Percentiles rank a stretch among this genome's conserved stretches.
These are phyloP conservation scores for Diprion similis DNA, from an alignment of 1,140 invertebrate species.

Conservation along the genomic window DNA sequence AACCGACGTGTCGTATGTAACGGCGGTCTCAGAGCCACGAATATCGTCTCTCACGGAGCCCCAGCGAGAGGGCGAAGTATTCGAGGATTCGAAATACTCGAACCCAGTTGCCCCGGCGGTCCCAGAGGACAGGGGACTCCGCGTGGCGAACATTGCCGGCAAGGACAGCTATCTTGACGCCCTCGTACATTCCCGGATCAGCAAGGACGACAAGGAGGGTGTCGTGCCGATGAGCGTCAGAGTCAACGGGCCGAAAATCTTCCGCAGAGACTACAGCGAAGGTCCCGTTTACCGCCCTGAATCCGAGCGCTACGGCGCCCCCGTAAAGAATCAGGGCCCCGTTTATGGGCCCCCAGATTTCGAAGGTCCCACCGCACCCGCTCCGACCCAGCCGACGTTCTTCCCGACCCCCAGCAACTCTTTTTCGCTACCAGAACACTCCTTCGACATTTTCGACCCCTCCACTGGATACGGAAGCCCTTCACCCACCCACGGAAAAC, in stretches of 20 bases:
- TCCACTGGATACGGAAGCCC: not conserved
- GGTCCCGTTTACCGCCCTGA: slow-evolving; percentile 40
- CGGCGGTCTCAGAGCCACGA: not conserved
- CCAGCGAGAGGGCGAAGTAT: not conserved
- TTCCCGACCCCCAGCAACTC: slow-evolving; percentile 31
- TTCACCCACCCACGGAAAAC: not conserved
- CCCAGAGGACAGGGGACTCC: not conserved
- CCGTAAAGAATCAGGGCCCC: slow-evolving; percentile 19
- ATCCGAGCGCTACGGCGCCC: slow-evolving; percentile 22
- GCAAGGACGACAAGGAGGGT: slow-evolving; percentile 45
- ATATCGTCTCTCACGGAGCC: not conserved
- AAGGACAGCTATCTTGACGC: slow-evolving; percentile 60
- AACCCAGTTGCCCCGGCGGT: not conserved
- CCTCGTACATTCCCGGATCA: slow-evolving; percentile 54
- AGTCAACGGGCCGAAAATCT: slow-evolving; percentile 28
- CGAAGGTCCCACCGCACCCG: slow-evolving; percentile 21
- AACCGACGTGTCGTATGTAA: not conserved
- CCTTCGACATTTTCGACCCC: slow-evolving; percentile 24
- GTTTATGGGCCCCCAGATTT: slow-evolving; percentile 25
- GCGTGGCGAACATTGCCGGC: not conserved
- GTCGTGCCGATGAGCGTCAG: slow-evolving; percentile 29
- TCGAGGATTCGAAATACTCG: not conserved
- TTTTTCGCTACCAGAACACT: slow-evolving; percentile 36
- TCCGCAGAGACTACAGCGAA: slow-evolving; percentile 44
- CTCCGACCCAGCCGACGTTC: slow-evolving; percentile 13